phyloP scores from a whole-genome alignment of 2,797 vertebrate genomes.

The Morelia viridis region DNA sequence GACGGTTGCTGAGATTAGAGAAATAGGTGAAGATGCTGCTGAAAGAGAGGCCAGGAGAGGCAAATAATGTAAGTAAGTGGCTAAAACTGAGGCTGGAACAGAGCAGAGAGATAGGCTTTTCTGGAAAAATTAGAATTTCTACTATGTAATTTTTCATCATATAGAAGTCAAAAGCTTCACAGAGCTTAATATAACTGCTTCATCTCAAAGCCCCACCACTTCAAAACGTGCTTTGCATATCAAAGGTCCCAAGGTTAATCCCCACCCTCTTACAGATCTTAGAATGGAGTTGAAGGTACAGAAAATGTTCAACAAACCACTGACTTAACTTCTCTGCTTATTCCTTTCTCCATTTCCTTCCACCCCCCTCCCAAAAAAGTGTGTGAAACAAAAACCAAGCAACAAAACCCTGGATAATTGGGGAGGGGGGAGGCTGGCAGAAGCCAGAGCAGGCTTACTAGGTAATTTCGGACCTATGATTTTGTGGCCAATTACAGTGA shows the following conservation, averaged over 20 bases:
- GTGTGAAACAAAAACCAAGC: neutral
- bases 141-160: neutral
- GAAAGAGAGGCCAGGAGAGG: neutral
- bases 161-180: neutral
- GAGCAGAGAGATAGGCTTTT: neutral
- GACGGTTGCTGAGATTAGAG: neutral
- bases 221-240: neutral
- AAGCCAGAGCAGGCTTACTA: neutral
- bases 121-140: neutral
- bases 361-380: neutral
- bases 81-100: neutral
- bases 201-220: neutral
- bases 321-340: neutral
- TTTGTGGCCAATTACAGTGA: conserved; percentile 22
- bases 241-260: neutral
- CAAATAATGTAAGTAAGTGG: neutral
- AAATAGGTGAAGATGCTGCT: neutral
- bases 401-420: neutral
- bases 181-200: neutral
- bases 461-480: neutral
- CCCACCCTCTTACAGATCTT: neutral
- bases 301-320: neutral
- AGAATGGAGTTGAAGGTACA: neutral
- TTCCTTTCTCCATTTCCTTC: neutral
- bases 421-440: neutral